Evolutionary conservation across 1,140 invertebrate genomes (phyloP).

Genomic region (Akabosia matsudoensis): DNA sequence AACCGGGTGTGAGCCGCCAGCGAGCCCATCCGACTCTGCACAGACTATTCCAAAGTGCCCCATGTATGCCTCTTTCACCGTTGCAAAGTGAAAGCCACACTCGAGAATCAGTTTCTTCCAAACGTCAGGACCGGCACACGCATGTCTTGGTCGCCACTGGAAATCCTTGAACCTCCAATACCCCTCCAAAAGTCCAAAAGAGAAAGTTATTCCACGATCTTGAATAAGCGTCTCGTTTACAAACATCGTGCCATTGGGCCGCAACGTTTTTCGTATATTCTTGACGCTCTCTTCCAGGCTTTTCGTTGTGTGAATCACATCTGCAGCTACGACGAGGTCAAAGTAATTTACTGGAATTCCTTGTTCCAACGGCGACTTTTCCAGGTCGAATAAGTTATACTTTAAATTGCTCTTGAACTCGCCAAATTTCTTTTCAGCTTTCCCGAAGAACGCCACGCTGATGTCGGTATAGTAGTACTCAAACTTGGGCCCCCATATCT

Average conservation of each 20-base stretch:
- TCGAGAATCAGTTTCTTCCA: not conserved
- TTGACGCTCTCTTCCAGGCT: slow-evolving; percentile 4
- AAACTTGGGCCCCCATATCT: not conserved
- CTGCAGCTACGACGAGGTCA: slow-evolving; percentile 27
- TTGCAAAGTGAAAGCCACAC: not conserved
- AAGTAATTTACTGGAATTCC: slow-evolving; percentile 4
- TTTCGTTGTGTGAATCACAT: slow-evolving; percentile 32
- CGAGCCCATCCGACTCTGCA: no score
- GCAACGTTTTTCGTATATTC: not conserved
- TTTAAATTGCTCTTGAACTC: not conserved
- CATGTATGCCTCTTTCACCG: no score
- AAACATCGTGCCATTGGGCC: not conserved
- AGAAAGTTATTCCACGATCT: not conserved
- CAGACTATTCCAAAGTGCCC: no score
- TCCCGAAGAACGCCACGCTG: slow-evolving; percentile 22
- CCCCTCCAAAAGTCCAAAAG: slow-evolving; percentile 20
- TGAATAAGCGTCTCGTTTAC: not conserved
- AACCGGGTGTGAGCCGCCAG: no score
- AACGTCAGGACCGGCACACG: not conserved
- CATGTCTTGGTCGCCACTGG: not conserved
- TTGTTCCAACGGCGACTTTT: slow-evolving; percentile 26
- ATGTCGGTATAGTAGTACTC: slow-evolving; percentile 35
- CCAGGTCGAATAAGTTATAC: slow-evolving; percentile 26
- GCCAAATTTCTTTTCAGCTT: slow-evolving; percentile 9
- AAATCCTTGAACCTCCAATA: slow-evolving; percentile 22